These are phyloP conservation scores for Melanerpes formicivorus DNA, from an alignment of 2,113 vertebrate genomes.

Conservation along the genomic window DNA sequence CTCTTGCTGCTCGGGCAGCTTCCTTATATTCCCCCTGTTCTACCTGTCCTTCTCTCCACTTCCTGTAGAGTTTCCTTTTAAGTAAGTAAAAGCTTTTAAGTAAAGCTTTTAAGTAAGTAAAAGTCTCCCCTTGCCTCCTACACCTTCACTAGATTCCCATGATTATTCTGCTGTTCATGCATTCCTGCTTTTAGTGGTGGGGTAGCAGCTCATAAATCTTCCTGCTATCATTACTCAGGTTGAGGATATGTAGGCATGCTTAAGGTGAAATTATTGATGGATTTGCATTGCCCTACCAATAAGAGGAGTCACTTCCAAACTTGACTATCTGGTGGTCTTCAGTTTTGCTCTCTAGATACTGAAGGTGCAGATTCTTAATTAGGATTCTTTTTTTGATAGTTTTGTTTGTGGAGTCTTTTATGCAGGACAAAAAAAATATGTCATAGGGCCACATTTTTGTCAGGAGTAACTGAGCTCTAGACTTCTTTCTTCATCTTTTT, in stretches of 20 bases:
- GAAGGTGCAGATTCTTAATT: neutral
- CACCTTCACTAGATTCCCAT: fast-evolving
- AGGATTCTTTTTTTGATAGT: neutral
- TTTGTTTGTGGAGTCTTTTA: neutral
- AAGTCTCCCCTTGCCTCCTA: neutral
- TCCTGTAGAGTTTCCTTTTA: too few relatives aligned
- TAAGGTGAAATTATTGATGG: neutral
- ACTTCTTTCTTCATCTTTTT: neutral
- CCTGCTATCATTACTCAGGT: neutral
- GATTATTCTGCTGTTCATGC: neutral
- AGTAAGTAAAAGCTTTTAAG: too few relatives aligned
- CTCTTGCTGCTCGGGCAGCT: too few relatives aligned
- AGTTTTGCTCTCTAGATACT: neutral
- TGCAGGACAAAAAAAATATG: neutral
- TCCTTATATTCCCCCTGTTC: too few relatives aligned
- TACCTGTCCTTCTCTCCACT: too few relatives aligned
- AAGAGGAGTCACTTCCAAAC: neutral
- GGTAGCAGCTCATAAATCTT: neutral
- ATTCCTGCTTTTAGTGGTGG: neutral
- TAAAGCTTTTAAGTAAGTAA: too few relatives aligned
- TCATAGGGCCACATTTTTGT: too few relatives aligned
- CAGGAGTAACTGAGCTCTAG: neutral
- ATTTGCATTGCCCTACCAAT: neutral
- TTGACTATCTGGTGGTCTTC: neutral
- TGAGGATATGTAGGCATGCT: neutral